Base-by-base conservation (phyloP, 2,888 invertebrate species). In the Chrysomela aeneicollis region DNA sequence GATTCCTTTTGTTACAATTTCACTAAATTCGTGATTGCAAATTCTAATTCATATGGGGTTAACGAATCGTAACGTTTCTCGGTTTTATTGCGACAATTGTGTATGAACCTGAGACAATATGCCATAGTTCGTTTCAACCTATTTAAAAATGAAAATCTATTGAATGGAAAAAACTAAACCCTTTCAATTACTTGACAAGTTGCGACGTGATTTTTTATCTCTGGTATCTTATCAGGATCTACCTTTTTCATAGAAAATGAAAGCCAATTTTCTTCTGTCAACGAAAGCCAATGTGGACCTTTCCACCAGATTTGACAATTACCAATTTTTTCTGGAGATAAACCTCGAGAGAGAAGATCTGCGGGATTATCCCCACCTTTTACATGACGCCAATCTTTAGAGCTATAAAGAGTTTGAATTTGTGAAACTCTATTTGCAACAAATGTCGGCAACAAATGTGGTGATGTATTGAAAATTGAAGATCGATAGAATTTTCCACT, bases 391-490 rank as follows among this genome's bases (percentile, higher is more conserved):
- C 66, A 66, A 6, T 64, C 47, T 6, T 26, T 37, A 18, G 49
- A 21, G 30, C 51, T 49, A 46, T 19, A 50, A 17, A 59, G 22
- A 18, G 19, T 19, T 22, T 69, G 69, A 19, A 69, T 64, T 37
- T 62, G 49, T n/a, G 62, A 57, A 0, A 69, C 54, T 15, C 69
- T 49, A 50, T 69, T 69, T 17, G 57, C 66, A 12, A 64, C 58
- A 62, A 69, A 69, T 1, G 59, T 67, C 19, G 61, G 61, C 19
- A 46, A 47, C 1, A 26, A 19, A 50, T 55, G 50, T 37, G 64
- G 66, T 19, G 59, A 50, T 10, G 47, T 32, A 4, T 32, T n/a
- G n/a, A 37, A 35, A 47, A 47, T 1, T 47, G 46, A 26, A 54
- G 19, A 26, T 26, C 46, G 3, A 46, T 46, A 5, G 54, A 46